These are phyloP conservation scores for Caranx ignobilis DNA, from an alignment of 2,113 vertebrate species.

Conservation along the genomic window DNA sequence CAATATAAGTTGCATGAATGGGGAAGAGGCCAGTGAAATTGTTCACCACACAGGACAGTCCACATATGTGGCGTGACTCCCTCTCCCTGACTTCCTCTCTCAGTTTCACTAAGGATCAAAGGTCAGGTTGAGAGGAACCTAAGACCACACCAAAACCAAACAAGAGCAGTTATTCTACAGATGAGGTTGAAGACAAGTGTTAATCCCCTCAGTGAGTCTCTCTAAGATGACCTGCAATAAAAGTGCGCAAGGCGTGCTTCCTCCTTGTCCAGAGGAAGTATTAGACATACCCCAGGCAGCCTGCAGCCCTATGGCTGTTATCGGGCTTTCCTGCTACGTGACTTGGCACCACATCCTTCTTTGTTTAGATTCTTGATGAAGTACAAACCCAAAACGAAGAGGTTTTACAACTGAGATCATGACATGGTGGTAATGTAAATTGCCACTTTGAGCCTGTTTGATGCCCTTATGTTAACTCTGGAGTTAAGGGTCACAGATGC, in stretches of 20 bases:
- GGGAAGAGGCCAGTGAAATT: conserved; percentile 19
- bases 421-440: background rate
- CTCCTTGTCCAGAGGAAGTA: conserved; percentile 66
- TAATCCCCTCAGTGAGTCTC: conserved; percentile 24
- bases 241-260: conserved; percentile 50
- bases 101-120: conserved; percentile 56
- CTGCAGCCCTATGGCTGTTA: conserved; percentile 52
- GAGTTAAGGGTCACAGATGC: background rate
- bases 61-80: conserved; percentile 13
- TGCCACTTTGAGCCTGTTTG: conserved; percentile 5
- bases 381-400: conserved; percentile 36
- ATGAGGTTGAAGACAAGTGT: conserved; percentile 38
- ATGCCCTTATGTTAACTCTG: conserved; percentile 2
- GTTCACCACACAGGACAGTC: conserved; percentile 14
- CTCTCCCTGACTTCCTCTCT: conserved; percentile 48
- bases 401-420: conserved; percentile 24
- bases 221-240: conserved; percentile 35
- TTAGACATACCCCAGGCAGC: conserved; percentile 54
- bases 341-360: conserved; percentile 61
- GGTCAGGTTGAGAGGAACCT: conserved; percentile 57
- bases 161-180: conserved; percentile 48
- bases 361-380: conserved; percentile 53
- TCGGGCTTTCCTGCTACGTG: conserved; percentile 73
- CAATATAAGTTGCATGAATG: conserved; percentile 9
- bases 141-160: conserved; percentile 63